A percentile compares a stretch with the other conserved stretches of the same genome.
These are phyloP conservation scores for Gavia stellata DNA, from an alignment of 2,113 vertebrate species.

Conservation along the genomic window DNA sequence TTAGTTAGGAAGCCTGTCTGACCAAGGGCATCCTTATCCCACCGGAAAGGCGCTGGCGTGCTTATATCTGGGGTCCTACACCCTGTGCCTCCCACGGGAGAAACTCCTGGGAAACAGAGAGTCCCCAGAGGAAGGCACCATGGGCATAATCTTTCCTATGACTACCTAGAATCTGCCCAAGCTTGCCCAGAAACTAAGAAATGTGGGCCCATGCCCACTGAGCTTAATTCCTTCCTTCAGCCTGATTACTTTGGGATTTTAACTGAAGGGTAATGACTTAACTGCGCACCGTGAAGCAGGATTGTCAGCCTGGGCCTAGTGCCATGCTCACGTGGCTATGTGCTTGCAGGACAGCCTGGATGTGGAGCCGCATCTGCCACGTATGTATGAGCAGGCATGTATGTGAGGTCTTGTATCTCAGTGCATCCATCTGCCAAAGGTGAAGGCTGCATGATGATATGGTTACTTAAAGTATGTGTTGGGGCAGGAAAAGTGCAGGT, in stretches of 20 bases:
- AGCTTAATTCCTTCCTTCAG: neutral
- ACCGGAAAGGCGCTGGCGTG: neutral
- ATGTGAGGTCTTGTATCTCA: neutral
- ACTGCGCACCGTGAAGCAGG: neutral
- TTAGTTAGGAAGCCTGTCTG: neutral
- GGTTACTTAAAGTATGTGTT: neutral
- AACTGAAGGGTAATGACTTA: neutral
- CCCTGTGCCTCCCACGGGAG: neutral
- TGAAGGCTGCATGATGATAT: neutral
- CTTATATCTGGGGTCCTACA: neutral
- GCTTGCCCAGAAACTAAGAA: neutral
- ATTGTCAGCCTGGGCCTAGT: neutral
- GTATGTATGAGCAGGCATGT: neutral
- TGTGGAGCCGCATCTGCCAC: neutral
- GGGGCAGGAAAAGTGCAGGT: constrained; percentile 21
- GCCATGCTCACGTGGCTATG: rapidly evolving
- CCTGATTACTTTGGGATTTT: neutral
- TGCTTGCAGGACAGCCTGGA: neutral
- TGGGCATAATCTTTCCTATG: rapidly evolving
- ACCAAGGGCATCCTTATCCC: neutral
- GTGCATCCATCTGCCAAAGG: neutral
- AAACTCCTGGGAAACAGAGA: neutral
- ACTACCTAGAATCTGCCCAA: neutral
- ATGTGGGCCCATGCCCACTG: neutral
- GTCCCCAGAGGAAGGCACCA: neutral